Evolutionary conservation across 2,888 invertebrate species (phyloP).

Genomic region (Smittia sp.): DNA sequence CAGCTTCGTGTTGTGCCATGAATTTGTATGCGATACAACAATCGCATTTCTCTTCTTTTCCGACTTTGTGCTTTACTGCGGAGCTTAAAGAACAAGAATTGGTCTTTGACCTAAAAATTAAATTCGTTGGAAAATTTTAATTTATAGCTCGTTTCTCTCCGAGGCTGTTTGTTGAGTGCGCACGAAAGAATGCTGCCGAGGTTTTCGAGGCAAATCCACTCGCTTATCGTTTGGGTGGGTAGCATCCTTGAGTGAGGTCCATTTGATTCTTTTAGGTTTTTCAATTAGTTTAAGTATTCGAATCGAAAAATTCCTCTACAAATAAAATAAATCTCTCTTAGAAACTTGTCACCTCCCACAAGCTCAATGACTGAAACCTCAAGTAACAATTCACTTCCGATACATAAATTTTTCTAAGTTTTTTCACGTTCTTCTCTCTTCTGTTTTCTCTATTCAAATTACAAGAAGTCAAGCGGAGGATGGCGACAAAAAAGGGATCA

Average conservation of each 20-base stretch:
- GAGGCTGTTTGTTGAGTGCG: neutral
- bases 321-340: neutral
- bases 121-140: slow-evolving; percentile 39
- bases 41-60: slow-evolving; percentile 17
- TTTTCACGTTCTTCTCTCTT: neutral
- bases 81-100: slow-evolving; percentile 11
- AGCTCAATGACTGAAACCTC: neutral
- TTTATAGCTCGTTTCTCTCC: slow-evolving; percentile 14
- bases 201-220: neutral
- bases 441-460: slow-evolving; percentile 7
- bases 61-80: neutral
- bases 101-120: slow-evolving; percentile 29
- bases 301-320: too few species aligned
- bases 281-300: too few species aligned
- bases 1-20: neutral
- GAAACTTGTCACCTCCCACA: neutral
- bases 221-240: neutral
- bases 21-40: slow-evolving; percentile 38
- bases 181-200: neutral
- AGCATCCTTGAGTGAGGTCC: too few species aligned
- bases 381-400: neutral
- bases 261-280: too few species aligned
- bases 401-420: slow-evolving; percentile 3
- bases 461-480: neutral
- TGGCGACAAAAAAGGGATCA: slow-evolving; percentile 8